Evolutionary conservation across 2,113 vertebrate genomes (phyloP).

Genomic region (Salvelinus namaycush): DNA sequence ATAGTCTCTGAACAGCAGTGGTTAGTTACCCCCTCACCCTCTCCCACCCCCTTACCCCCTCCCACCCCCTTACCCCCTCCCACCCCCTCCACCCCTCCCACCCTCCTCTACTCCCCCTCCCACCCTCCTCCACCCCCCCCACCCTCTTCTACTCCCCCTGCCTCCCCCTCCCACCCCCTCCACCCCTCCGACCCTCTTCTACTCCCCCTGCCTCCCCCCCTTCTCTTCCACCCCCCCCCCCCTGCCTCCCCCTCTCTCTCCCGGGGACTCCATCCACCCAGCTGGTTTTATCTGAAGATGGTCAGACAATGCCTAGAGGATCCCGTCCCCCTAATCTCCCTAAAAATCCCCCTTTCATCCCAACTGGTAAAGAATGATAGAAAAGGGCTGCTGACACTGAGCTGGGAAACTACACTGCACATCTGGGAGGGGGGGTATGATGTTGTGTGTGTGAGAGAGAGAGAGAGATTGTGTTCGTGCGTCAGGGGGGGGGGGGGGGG

Average conservation of each 20-base stretch:
- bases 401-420: slow-evolving; percentile 78
- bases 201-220: too few relatives aligned
- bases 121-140: background rate
- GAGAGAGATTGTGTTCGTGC: slow-evolving; percentile 41
- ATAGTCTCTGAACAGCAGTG: slow-evolving; percentile 22
- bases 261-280: slow-evolving; percentile 68
- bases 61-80: background rate
- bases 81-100: background rate
- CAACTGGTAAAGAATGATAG: slow-evolving; percentile 98
- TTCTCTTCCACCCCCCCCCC: slow-evolving; percentile 1
- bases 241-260: slow-evolving; percentile 30
- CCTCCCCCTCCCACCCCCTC: background rate
- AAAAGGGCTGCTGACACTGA: slow-evolving; percentile 88
- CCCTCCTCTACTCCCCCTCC: slow-evolving; percentile 14
- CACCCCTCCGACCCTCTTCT: too few relatives aligned
- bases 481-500: slow-evolving; percentile 27
- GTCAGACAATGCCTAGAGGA: slow-evolving; percentile 95
- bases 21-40: slow-evolving; percentile 7
- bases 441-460: slow-evolving; percentile 28
- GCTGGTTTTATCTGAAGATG: slow-evolving; percentile 90
- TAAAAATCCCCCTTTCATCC: slow-evolving; percentile 99
- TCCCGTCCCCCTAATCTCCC: slow-evolving; percentile 96
- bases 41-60: slow-evolving; percentile 7
- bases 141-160: background rate
- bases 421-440: slow-evolving; percentile 71